Conservation (phyloP, 2,797 vertebrate genomes). For the Clarias platycephalus region DNA sequence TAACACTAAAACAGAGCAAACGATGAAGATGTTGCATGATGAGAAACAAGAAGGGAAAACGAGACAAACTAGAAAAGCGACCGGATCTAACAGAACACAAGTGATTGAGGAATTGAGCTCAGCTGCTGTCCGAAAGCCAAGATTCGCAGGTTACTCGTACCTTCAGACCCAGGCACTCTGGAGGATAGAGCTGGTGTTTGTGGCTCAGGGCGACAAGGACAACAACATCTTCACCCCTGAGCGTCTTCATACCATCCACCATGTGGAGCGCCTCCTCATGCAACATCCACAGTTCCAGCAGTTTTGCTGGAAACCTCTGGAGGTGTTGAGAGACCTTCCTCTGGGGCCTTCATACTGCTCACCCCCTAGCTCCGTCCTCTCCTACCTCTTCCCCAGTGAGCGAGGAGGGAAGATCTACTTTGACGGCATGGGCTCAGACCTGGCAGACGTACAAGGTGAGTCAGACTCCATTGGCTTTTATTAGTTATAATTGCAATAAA, state of each 20-base stretch:
- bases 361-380: slow-evolving; percentile 93
- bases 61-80: background rate
- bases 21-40: background rate
- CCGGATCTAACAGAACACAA: background rate
- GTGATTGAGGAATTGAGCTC: slow-evolving; percentile 23
- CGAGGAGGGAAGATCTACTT: slow-evolving; percentile 94
- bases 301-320: slow-evolving; percentile 97
- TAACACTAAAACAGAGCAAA: slow-evolving; percentile 20
- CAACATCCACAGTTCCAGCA: slow-evolving; percentile 90
- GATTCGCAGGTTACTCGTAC: slow-evolving; percentile 77
- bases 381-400: slow-evolving; percentile 96
- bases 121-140: slow-evolving; percentile 59
- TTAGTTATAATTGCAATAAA: background rate
- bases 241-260: slow-evolving; percentile 88
- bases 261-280: slow-evolving; percentile 90
- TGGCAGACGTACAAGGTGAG: slow-evolving; percentile 93
- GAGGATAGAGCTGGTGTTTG: slow-evolving; percentile 94
- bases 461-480: background rate
- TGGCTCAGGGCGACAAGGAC: slow-evolving; percentile 85
- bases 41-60: slow-evolving; percentile 9
- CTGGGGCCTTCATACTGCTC: slow-evolving; percentile 94
- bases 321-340: slow-evolving; percentile 88
- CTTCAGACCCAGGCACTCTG: slow-evolving; percentile 90
- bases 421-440: slow-evolving; percentile 94
- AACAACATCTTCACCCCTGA: slow-evolving; percentile 94